Base-by-base conservation (phyloP, 1,140 invertebrate genomes). In the Leptinotarsa lineolata region DNA sequence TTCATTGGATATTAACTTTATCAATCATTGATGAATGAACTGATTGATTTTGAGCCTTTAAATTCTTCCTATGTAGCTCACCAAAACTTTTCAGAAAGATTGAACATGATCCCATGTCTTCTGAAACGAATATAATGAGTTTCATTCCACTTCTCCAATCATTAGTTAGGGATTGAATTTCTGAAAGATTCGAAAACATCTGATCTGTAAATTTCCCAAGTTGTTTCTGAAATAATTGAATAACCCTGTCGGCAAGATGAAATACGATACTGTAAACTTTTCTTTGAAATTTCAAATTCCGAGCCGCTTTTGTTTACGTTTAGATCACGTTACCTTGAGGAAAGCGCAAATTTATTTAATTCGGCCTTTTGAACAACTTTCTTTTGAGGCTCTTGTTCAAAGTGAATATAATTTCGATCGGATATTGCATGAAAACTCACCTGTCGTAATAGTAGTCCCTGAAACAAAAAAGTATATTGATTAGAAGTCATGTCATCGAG, bases 361-460 rank as follows among this genome's bases (percentile, higher is more conserved):
- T 54, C 12, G 48, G 16, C 15, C 48, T 18, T 54, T 54, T 54
- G 48, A 54, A 18, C 48, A 54, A 18, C 48, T 18, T 54, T 54
- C 48, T n/a, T 54, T 54, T 54, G 8, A 39, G 30, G 8, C 30
- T 39, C 30, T 11, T 39, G 30, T 39, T 39, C 30, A 39, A 39
- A 39, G 30, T 39, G 30, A 39, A 39, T 39, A 39, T 39, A 39
- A 39, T 39, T 39, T 39, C 30, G 8, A 39, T 39, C 30, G 8
- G 30, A 39, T 8, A 39, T 39, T 39, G 8, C 30, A 54, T 15
- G 6, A n/a, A 18, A 4, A 54, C 87, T 86, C 82, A 88, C 88
- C 88, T 88, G 81, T 88, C 87, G 78, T 88, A 88, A 82, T 88
- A 88, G 81, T 88, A 88, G 79, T 88, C 87, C 87, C 87, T 88